Percentiles rank a stretch among this genome's conserved stretches.
Evolutionary conservation across 2,113 vertebrate genomes (phyloP).

Genomic region (Andinoacara biseriatus): DNA sequence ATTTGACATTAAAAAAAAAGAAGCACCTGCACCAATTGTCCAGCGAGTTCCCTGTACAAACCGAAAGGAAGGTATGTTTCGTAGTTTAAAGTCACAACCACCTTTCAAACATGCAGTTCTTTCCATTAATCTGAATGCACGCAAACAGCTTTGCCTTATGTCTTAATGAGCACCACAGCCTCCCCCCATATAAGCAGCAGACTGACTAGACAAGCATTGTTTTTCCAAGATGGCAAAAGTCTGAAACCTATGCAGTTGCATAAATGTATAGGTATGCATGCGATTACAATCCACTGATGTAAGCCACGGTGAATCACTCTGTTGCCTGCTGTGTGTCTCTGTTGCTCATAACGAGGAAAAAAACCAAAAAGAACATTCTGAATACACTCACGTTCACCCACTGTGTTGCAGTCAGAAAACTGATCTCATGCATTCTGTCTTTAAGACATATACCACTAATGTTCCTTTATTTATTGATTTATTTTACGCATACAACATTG

Average conservation of each 20-base stretch:
- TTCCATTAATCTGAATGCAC: neutral
- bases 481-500: neutral
- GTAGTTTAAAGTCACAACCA: neutral
- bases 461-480: neutral
- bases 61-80: slow-evolving; percentile 1
- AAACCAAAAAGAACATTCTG: neutral
- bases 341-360: neutral
- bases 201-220: neutral
- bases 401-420: neutral
- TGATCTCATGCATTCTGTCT: neutral
- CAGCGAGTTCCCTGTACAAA: neutral
- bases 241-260: neutral
- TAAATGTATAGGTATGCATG: neutral
- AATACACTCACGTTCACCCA: neutral
- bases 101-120: neutral
- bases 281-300: neutral
- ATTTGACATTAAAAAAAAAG: slow-evolving; percentile 37
- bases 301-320: neutral
- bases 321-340: neutral
- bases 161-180: neutral
- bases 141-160: neutral
- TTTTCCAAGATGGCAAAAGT: neutral
- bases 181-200: neutral
- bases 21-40: slow-evolving; percentile 24
- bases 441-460: neutral